A percentile compares a stretch with the other conserved stretches of the same genome.
Conservation (phyloP, 2,113 vertebrate species). For the Pluvialis apricaria region DNA sequence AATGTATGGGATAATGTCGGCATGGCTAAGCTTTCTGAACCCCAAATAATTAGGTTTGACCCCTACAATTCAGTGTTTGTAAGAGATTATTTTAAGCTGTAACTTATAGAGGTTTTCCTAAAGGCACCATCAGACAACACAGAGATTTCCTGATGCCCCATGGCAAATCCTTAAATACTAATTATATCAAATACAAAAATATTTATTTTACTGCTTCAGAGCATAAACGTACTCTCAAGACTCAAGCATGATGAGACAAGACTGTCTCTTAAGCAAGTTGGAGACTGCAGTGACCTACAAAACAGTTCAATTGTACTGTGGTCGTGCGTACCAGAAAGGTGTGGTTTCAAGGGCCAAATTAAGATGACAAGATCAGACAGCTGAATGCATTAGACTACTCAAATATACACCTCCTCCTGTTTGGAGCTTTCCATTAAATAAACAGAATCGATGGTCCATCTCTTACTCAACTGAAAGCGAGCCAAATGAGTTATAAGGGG, state of each 20-base stretch:
- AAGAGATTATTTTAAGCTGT: neutral
- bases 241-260: neutral
- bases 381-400: neutral
- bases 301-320: neutral
- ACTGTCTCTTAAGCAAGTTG: neutral
- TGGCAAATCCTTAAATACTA: neutral
- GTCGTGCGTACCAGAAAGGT: neutral
- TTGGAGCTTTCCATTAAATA: neutral
- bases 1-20: neutral
- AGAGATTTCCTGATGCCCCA: neutral
- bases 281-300: slow-evolving; percentile 14
- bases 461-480: neutral
- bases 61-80: neutral
- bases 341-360: neutral
- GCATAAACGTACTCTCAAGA: neutral
- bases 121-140: neutral
- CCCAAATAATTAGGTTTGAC: neutral
- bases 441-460: neutral
- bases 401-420: neutral
- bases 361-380: neutral
- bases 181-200: neutral
- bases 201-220: slow-evolving; percentile 16
- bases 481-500: neutral
- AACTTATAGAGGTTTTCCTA: slow-evolving; percentile 4
- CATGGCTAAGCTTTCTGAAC: neutral